A percentile compares a stretch with the other conserved stretches of the same genome.
These are phyloP conservation scores for Polyergus mexicanus DNA, from an alignment of 1,140 invertebrate genomes.

Conservation along the genomic window DNA sequence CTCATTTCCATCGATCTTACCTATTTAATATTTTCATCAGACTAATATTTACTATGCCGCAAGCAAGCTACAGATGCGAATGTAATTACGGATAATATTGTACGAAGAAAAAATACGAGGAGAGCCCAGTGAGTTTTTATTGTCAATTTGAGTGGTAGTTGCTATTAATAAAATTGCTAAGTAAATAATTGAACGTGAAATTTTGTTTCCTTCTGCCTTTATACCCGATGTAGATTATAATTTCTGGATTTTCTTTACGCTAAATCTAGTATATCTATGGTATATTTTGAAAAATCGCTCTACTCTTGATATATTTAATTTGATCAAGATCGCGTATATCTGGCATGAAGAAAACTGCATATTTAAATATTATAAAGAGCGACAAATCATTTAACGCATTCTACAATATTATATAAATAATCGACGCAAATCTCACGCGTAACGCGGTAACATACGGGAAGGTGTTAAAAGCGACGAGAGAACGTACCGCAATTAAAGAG, in stretches of 20 bases:
- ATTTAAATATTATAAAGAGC: conserved; percentile 9
- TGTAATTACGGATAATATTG: conserved; percentile 49
- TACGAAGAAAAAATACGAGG: background rate
- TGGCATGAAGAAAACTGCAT: background rate
- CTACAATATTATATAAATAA: conserved; percentile 9
- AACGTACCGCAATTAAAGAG: conserved; percentile 56
- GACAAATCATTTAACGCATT: conserved; percentile 5
- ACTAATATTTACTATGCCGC: conserved; percentile 48
- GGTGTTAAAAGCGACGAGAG: conserved; percentile 41
- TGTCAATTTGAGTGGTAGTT: background rate
- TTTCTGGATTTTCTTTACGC: background rate
- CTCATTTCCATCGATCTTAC: conserved; percentile 54
- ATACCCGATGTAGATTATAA: background rate
- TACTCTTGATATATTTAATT: background rate
- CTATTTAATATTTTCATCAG: conserved; percentile 50
- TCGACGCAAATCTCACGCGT: background rate
- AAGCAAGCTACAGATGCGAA: conserved; percentile 26
- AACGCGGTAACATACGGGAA: conserved; percentile 7
- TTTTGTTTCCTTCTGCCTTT: background rate
- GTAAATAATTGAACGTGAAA: conserved; percentile 10
- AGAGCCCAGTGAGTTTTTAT: background rate
- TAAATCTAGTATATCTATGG: background rate
- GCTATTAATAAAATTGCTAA: conserved; percentile 21
- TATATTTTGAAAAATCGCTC: background rate
- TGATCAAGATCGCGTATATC: background rate